These are phyloP conservation scores for Engystomops pustulosus DNA, from an alignment of 2,113 vertebrate species.

Conservation along the genomic window DNA sequence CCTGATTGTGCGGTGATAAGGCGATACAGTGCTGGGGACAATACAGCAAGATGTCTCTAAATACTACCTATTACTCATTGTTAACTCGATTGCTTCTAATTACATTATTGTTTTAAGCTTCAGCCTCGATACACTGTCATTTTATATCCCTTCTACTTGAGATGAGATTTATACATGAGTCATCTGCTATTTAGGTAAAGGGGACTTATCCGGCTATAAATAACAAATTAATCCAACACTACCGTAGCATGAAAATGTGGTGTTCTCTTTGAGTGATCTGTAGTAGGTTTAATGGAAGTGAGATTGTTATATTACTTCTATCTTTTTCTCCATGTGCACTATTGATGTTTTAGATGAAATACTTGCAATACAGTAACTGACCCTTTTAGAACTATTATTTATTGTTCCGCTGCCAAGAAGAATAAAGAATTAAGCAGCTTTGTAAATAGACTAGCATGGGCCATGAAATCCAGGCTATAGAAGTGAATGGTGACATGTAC, in stretches of 20 bases:
- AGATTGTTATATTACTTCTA: background rate
- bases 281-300: background rate
- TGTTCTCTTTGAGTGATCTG: background rate
- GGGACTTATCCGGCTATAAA: slow-evolving; percentile 15
- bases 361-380: background rate
- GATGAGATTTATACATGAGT: slow-evolving; percentile 34
- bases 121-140: background rate
- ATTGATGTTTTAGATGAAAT: background rate
- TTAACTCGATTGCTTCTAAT: slow-evolving; percentile 55
- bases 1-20: background rate
- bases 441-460: background rate
- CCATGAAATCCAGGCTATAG: too few relatives aligned
- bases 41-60: slow-evolving; percentile 43
- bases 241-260: background rate
- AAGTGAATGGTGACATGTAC: too few relatives aligned
- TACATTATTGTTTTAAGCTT: slow-evolving; percentile 58
- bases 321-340: background rate
- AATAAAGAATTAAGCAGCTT: background rate
- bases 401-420: background rate
- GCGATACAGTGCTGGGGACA: background rate
- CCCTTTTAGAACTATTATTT: background rate
- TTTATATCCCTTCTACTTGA: background rate
- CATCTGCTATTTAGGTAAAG: background rate
- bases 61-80: slow-evolving; percentile 36
- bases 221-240: slow-evolving; percentile 13